Conservation (phyloP, 2,113 vertebrate species). For the Cyprichromis sp. region DNA sequence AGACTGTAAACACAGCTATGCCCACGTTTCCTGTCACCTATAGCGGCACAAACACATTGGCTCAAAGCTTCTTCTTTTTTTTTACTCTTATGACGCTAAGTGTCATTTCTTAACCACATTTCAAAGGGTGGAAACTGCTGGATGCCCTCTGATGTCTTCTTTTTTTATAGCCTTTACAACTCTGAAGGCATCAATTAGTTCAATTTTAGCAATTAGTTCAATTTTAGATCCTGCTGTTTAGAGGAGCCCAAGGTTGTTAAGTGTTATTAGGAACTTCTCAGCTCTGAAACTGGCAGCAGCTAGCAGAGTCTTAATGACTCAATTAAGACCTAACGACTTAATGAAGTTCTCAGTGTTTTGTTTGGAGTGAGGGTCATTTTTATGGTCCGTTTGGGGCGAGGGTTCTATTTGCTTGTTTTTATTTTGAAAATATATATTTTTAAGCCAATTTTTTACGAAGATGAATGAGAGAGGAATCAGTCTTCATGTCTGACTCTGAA, state of each 20-base stretch:
- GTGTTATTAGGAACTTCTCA: neutral
- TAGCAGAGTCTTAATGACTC: neutral
- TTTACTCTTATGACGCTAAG: neutral
- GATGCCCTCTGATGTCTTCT: neutral
- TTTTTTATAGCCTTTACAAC: neutral
- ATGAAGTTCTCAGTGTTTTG: neutral
- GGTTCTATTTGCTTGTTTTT: neutral
- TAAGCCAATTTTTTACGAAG: neutral
- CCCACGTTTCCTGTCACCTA: neutral
- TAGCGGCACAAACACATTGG: neutral
- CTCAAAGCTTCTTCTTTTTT: neutral
- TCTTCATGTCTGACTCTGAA: neutral
- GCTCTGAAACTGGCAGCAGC: neutral
- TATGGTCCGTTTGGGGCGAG: neutral
- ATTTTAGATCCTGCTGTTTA: neutral
- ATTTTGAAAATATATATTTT: neutral
- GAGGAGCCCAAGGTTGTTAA: neutral
- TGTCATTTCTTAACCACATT: neutral
- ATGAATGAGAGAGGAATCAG: neutral
- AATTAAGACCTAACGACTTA: neutral
- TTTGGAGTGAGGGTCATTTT: neutral
- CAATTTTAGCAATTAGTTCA: neutral
- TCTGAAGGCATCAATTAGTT: neutral
- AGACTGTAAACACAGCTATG: neutral
- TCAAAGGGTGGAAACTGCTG: neutral